These are phyloP conservation scores for Engystomops pustulosus DNA, from an alignment of 2,113 vertebrate species.

Conservation along the genomic window DNA sequence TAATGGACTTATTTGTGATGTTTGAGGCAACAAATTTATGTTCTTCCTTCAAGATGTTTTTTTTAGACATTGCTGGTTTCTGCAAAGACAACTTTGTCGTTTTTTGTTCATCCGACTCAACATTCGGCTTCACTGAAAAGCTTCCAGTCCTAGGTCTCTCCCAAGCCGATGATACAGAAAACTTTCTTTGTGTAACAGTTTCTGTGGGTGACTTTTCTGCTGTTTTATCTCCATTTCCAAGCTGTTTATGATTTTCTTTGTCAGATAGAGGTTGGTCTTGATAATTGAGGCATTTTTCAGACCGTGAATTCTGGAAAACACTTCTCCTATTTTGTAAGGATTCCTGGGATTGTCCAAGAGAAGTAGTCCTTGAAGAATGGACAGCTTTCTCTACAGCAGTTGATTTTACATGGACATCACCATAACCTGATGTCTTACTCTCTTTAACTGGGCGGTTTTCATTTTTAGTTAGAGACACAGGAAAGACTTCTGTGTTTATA, in stretches of 20 bases:
- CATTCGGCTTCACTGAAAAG: conserved; percentile 70
- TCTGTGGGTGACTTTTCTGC: conserved; percentile 62
- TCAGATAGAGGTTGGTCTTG: conserved; percentile 50
- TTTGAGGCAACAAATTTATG: conserved; percentile 59
- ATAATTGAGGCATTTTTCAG: conserved; percentile 56
- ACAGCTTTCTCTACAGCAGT: conserved; percentile 39
- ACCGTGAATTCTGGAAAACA: conserved; percentile 35
- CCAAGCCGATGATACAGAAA: conserved; percentile 74
- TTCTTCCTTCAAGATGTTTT: conserved; percentile 67
- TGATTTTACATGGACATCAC: conserved; percentile 4
- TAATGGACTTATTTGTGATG: conserved; percentile 48
- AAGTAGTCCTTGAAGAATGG: conserved; percentile 61
- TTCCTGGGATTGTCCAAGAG: conserved; percentile 58
- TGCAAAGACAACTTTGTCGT: conserved; percentile 60
- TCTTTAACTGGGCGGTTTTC: conserved; percentile 53
- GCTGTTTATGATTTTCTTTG: conserved; percentile 47
- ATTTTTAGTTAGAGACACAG: conserved; percentile 1
- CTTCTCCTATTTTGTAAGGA: not conserved
- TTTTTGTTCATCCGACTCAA: conserved; percentile 59
- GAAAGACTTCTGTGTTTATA: conserved; percentile 54
- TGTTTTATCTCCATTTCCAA: conserved; percentile 57
- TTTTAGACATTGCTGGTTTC: conserved; percentile 61
- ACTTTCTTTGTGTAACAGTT: conserved; percentile 67
- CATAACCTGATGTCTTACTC: not conserved
- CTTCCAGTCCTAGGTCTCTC: conserved; percentile 74